Percentiles rank a stretch among this genome's conserved stretches.
These are phyloP conservation scores for Norana najaformis DNA, from an alignment of 2,888 invertebrate species.

Conservation along the genomic window DNA sequence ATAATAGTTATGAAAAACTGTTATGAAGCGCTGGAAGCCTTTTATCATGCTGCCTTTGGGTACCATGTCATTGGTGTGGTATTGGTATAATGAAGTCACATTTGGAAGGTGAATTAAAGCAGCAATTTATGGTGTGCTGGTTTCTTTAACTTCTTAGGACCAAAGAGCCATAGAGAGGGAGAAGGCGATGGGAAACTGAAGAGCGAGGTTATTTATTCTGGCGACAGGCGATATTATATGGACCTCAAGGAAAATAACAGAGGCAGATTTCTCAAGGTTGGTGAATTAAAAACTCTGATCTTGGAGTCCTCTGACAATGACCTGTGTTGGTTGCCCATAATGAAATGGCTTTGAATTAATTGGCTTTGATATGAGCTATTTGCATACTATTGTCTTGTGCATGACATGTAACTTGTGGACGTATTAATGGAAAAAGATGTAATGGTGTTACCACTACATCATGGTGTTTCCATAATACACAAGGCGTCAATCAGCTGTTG, in stretches of 20 bases:
- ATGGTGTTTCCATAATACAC: too few species aligned
- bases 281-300: not conserved
- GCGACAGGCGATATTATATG: constrained; percentile 20
- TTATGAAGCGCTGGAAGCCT: not conserved
- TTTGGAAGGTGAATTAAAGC: not conserved
- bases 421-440: too few species aligned
- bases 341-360: not conserved
- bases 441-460: too few species aligned
- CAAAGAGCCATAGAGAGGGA: constrained; percentile 10
- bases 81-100: not conserved
- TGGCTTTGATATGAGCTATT: not conserved
- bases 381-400: too few species aligned
- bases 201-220: constrained; percentile 17
- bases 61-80: not conserved
- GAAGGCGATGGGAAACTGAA: constrained; percentile 14
- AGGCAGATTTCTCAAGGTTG: constrained; percentile 25
- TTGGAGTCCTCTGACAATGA: not conserved
- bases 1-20: too few species aligned
- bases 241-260: constrained; percentile 24
- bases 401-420: too few species aligned
- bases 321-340: not conserved
- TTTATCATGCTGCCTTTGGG: not conserved
- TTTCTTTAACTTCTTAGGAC: not conserved
- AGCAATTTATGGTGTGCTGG: not conserved
- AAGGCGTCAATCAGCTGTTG: too few species aligned